These are phyloP conservation scores for Hydractinia symbiolongicarpus DNA, from an alignment of 30 jellyfish, hydroid and myxozoan species.

Conservation along the genomic window DNA sequence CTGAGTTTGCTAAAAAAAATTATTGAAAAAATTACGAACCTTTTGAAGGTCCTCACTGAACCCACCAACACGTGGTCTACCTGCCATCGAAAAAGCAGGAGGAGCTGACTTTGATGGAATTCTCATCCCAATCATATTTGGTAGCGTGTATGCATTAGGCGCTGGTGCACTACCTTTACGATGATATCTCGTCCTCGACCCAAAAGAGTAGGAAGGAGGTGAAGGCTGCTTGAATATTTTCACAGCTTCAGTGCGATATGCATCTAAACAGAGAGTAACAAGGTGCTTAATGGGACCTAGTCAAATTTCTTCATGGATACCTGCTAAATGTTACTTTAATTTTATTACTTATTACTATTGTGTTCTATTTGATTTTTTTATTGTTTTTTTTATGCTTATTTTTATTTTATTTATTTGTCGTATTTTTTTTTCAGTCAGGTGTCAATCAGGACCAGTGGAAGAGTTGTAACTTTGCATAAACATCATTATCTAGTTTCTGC, in stretches of 20 bases:
- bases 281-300: no score
- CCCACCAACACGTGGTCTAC: slow-evolving; percentile 80
- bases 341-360: no score
- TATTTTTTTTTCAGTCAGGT: no score
- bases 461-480: no score
- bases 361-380: no score
- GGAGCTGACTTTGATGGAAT: slow-evolving; percentile 61
- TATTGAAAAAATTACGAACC: slow-evolving; percentile 22
- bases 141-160: slow-evolving; percentile 75
- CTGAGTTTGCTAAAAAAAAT: no score
- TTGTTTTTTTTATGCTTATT: no score
- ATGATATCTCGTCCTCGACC: slow-evolving; percentile 68
- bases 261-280: slow-evolving; percentile 45
- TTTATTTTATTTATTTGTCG: no score
- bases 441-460: no score
- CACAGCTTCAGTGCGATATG: slow-evolving; percentile 71
- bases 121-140: slow-evolving; percentile 53
- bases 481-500: no score
- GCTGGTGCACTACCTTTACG: slow-evolving; percentile 69
- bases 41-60: slow-evolving; percentile 83
- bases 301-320: no score
- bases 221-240: slow-evolving; percentile 48
- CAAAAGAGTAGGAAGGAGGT: slow-evolving; percentile 89
- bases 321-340: no score
- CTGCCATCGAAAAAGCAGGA: slow-evolving; percentile 84